A percentile compares a stretch with the other conserved stretches of the same genome.
Evolutionary conservation across 1,140 invertebrate species (phyloP).

Genomic region (Zaprionus vittiger): DNA sequence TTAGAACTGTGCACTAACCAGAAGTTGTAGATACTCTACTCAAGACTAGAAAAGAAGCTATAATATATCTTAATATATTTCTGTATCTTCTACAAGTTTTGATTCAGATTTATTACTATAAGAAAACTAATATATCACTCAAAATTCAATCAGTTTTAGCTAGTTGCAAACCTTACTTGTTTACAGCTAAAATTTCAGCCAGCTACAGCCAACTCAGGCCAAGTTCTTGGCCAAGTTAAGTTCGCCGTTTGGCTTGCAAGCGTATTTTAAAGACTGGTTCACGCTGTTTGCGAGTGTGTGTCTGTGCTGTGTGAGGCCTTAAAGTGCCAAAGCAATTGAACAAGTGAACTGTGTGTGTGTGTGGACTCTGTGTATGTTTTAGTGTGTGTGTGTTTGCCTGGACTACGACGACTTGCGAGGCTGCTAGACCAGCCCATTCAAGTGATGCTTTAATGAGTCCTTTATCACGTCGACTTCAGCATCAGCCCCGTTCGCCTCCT

Average conservation of each 20-base stretch:
- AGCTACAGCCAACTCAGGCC: not conserved
- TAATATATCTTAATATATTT: too few relatives aligned
- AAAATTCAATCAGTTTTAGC: not conserved
- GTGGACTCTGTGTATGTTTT: not conserved
- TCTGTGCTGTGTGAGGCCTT: conserved; percentile 55
- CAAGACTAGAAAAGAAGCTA: too few relatives aligned
- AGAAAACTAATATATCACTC: not conserved
- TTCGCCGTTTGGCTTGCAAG: conserved; percentile 5
- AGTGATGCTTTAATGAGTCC: conserved; percentile 82
- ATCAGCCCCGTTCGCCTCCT: not conserved
- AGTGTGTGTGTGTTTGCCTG: conserved; percentile 12
- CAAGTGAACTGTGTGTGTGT: conserved; percentile 59
- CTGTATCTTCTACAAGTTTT: not conserved
- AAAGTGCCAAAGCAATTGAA: conserved; percentile 80
- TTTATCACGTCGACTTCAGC: conserved; percentile 69
- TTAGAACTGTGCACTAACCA: too few relatives aligned
- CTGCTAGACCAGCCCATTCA: conserved; percentile 77
- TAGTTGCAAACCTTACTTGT: not conserved
- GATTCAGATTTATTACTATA: not conserved
- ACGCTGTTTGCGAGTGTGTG: conserved; percentile 32
- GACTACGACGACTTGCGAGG: conserved; percentile 32
- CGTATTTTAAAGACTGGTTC: conserved; percentile 71
- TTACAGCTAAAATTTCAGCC: not conserved
- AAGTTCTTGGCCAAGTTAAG: conserved; percentile 17
- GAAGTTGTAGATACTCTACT: too few relatives aligned